Percentiles rank a stretch among this genome's conserved stretches.
Conservation (phyloP, 35 echinoderm and acorn worm genomes). For the Strongylocentrotus purpuratus region DNA sequence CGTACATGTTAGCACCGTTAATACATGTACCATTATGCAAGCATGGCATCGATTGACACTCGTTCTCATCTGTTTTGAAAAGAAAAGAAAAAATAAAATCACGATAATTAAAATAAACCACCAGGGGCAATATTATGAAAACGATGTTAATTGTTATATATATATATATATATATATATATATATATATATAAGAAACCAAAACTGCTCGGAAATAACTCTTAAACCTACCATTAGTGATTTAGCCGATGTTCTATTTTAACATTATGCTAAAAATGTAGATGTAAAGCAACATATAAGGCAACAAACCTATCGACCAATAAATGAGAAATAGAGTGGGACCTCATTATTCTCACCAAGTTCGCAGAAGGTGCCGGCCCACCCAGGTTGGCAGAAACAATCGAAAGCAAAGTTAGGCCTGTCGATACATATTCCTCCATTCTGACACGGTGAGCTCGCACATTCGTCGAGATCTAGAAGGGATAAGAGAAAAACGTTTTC, state of each 20-base stretch:
- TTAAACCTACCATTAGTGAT: no score
- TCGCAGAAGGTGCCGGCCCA: conserved; percentile 33
- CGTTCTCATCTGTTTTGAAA: neutral
- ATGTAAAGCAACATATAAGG: no score
- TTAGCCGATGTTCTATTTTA: no score
- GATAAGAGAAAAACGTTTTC: neutral
- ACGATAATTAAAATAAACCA: neutral
- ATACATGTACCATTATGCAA: neutral
- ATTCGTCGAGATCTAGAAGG: conserved; percentile 24
- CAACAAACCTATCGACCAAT: no score
- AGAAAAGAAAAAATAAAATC: neutral
- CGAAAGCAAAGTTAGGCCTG: conserved; percentile 11
- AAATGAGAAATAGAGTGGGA: no score
- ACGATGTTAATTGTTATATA: no score
- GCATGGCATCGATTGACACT: neutral
- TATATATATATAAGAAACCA: no score
- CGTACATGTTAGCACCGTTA: neutral
- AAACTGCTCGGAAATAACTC: no score
- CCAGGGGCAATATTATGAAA: no score
- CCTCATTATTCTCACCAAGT: neutral
- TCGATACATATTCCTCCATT: conserved; percentile 31
- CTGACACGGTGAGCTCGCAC: neutral
- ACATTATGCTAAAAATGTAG: no score
- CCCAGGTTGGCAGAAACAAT: conserved; percentile 26
- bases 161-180: no score